Evolutionary conservation across 2,113 vertebrate genomes (phyloP).

Genomic region (Asarcornis scutulata): DNA sequence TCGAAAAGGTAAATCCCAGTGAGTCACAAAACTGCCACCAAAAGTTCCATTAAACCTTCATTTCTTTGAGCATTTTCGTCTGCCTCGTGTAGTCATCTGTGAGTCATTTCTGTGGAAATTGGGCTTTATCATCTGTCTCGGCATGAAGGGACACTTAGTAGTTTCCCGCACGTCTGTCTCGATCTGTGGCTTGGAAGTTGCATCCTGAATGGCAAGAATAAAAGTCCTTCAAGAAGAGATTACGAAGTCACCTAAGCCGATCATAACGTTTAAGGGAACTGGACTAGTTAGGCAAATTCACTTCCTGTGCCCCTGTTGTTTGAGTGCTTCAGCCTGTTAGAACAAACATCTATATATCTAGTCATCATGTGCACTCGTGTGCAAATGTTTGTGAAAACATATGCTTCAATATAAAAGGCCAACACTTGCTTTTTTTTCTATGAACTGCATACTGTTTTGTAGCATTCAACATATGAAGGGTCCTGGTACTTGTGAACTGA

Average conservation of each 20-base stretch:
- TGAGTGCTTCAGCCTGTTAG: neutral
- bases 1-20: neutral
- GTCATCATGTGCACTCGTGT: rapidly evolving
- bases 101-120: neutral
- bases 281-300: neutral
- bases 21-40: neutral
- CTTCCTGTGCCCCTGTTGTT: neutral
- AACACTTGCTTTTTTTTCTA: neutral
- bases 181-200: neutral
- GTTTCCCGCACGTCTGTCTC: neutral
- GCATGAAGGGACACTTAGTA: neutral
- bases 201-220: neutral
- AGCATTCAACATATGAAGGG: neutral
- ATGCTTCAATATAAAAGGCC: neutral
- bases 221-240: neutral
- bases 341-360: neutral
- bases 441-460: neutral
- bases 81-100: neutral
- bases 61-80: neutral
- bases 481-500: neutral
- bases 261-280: neutral
- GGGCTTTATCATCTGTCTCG: neutral
- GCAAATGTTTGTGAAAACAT: neutral
- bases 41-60: neutral
- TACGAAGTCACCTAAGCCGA: neutral